Conservation (phyloP, 1,140 invertebrate species). For the Bathynomus jamesi region DNA sequence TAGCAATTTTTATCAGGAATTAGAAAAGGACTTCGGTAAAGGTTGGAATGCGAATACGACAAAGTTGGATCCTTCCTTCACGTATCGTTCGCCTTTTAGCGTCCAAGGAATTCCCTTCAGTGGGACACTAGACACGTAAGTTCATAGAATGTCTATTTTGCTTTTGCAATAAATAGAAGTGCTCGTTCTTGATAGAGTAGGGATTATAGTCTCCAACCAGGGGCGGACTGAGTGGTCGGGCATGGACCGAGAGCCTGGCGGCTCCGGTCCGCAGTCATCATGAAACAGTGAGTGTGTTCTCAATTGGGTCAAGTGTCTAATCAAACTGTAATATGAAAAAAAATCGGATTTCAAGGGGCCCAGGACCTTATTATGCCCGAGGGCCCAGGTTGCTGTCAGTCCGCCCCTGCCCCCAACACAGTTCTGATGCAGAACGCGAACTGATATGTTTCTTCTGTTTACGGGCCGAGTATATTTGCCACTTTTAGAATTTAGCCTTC, state of each 20-base stretch:
- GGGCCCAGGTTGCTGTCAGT: too few species aligned
- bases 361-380: too few species aligned
- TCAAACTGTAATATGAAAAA: too few species aligned
- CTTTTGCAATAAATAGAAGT: neutral
- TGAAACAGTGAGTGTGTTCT: too few species aligned
- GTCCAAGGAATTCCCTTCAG: constrained; percentile 30
- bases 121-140: constrained; percentile 22
- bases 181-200: neutral
- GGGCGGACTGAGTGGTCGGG: neutral
- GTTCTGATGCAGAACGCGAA: too few species aligned
- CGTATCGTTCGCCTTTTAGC: constrained; percentile 20
- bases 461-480: too few species aligned
- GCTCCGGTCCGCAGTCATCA: too few species aligned
- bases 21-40: neutral
- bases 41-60: neutral
- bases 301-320: too few species aligned
- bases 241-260: neutral
- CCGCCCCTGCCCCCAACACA: too few species aligned
- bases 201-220: neutral
- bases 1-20: neutral
- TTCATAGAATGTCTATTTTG: neutral
- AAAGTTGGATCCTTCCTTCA: neutral
- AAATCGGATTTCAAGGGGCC: too few species aligned
- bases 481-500: too few species aligned
- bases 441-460: too few species aligned